Evolutionary conservation across 2,888 invertebrate genomes (phyloP), one percentile per base, ranked within the genome.

Genomic region (Muscina levida): DNA sequence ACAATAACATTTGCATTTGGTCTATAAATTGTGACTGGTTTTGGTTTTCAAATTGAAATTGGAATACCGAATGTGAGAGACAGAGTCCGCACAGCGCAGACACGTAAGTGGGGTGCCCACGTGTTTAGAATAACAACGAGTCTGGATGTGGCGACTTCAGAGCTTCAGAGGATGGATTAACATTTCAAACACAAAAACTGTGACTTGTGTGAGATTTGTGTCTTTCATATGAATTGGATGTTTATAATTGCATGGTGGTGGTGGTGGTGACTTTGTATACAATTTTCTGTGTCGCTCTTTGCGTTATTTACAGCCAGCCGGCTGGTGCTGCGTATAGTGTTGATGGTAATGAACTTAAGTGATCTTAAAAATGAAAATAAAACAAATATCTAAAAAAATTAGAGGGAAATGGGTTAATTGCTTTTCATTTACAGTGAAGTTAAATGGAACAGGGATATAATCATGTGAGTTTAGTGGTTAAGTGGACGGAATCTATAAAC

Each of bases 91-190:
- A 5, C 31, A 31, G 31, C 31, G 31, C 4, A 37, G 39, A 39
- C 62, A 51, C 51, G 44, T 70, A 72, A 70, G 70, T 73, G 66
- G 73, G 57, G 73, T 77, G 70, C 57, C 76, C 76, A 80, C 76
- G 80, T 80, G 76, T 57, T 72, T 57, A n/a, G 75, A 51, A 79
- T 76, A 76, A 70, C 8, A 53, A 53, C 22, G 22, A 24, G 24
- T 53, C 22, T 53, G 22, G 51, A 51, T 53, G 31, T 31, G 31
- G n/a, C n/a, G n/a, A n/a, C 46, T 46, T 48, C 4, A 4, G 2
- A 19, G 6, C 17, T 48, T 53, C 51, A 13, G 10, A 13, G 3
- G 53, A n/a, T 53, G 53, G 53, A 22, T 53, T 11, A 53, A 24
- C 53, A 53, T 22, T 53, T 24, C 31, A 31, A n/a, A n/a, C 11